Conservation (phyloP, 2,888 invertebrate species). For the Empis stercorea region DNA sequence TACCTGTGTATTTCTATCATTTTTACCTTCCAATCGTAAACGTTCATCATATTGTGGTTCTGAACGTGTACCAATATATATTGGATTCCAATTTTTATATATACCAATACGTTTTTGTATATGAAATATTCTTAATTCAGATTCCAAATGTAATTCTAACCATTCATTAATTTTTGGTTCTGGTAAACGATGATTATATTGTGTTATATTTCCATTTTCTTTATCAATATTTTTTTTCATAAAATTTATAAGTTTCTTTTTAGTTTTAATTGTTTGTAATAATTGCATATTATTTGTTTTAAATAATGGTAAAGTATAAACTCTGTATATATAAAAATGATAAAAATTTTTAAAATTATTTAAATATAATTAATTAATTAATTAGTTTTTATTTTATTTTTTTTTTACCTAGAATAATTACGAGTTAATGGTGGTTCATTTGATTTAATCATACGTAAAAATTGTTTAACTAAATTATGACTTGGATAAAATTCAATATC, state of each 20-base stretch:
- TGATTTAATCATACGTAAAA: constrained; percentile 65
- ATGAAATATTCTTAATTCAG: constrained; percentile 42
- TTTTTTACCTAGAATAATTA: constrained; percentile 4
- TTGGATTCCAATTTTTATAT: constrained; percentile 76
- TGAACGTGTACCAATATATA: constrained; percentile 78
- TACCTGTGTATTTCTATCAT: constrained; percentile 81
- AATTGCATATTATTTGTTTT: constrained; percentile 45
- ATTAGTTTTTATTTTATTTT: neutral
- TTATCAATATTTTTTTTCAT: constrained; percentile 7
- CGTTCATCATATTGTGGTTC: constrained; percentile 82
- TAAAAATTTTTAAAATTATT: too few species aligned
- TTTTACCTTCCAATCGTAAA: constrained; percentile 82
- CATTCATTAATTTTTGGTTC: constrained; percentile 17
- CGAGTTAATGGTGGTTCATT: constrained; percentile 42
- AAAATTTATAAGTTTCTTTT: constrained; percentile 19
- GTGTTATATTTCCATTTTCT: constrained; percentile 20
- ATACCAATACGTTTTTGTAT: constrained; percentile 57
- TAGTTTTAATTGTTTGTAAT: constrained; percentile 17
- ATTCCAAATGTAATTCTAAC: constrained; percentile 9
- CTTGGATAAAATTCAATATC: constrained; percentile 83
- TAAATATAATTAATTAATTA: too few species aligned
- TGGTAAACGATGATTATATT: constrained; percentile 20
- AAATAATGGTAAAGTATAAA: constrained; percentile 71
- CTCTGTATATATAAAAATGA: constrained; percentile 36
- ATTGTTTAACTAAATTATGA: constrained; percentile 59